Evolutionary conservation across 2,113 vertebrate genomes (phyloP).

Genomic region (Microcebus ravelobensis): DNA sequence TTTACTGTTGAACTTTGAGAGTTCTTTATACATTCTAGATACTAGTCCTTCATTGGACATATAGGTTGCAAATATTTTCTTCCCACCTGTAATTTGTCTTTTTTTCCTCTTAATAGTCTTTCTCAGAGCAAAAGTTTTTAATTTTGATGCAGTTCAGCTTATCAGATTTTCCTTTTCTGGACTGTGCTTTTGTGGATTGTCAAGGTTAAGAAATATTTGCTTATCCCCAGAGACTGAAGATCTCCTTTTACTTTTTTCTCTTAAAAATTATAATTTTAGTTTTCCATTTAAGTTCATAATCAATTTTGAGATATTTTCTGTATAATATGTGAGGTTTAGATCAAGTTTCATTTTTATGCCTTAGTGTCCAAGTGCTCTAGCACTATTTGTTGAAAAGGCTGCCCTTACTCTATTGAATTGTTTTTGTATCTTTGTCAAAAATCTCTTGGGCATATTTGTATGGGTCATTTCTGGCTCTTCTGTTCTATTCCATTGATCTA

Average conservation of each 20-base stretch:
- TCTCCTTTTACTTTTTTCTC: background rate
- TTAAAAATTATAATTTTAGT: background rate
- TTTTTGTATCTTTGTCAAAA: background rate
- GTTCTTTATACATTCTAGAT: background rate
- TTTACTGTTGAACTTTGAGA: background rate
- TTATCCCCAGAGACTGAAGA: background rate
- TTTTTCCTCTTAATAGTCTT: background rate
- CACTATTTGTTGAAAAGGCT: background rate
- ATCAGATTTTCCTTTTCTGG: background rate
- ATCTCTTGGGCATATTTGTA: background rate
- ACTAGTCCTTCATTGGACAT: background rate
- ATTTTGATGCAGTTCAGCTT: background rate
- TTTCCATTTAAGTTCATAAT: background rate
- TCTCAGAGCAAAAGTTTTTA: background rate
- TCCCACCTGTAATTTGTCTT: background rate
- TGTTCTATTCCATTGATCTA: background rate
- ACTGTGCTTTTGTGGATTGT: background rate
- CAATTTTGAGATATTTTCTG: background rate
- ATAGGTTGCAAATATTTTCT: background rate
- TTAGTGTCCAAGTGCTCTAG: background rate
- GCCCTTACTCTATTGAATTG: background rate
- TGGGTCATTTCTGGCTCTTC: background rate
- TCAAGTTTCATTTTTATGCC: background rate
- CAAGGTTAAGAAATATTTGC: background rate
- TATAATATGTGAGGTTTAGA: background rate